Evolutionary conservation across 2,888 invertebrate species (phyloP).

Genomic region (Lasioglossum oenotherae): DNA sequence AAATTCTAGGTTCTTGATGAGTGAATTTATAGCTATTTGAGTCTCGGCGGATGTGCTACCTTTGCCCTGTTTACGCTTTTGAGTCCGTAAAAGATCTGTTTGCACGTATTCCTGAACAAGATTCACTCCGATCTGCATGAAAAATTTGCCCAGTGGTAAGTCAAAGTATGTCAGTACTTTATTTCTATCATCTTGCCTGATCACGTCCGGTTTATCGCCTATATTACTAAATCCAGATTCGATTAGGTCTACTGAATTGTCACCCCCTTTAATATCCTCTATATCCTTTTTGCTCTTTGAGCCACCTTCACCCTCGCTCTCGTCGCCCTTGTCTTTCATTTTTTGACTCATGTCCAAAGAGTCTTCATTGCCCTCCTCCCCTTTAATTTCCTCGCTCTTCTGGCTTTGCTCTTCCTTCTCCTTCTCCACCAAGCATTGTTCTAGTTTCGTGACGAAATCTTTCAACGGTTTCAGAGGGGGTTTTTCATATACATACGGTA

Average conservation of each 20-base stretch:
- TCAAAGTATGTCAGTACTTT: slow-evolving; percentile 92
- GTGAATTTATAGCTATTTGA: slow-evolving; percentile 91
- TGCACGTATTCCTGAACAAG: slow-evolving; percentile 97
- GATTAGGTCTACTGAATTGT: slow-evolving; percentile 70
- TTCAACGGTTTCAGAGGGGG: slow-evolving; percentile 92
- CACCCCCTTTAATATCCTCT: slow-evolving; percentile 82
- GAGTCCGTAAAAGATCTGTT: slow-evolving; percentile 94
- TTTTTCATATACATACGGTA: slow-evolving; percentile 96
- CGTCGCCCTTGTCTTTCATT: slow-evolving; percentile 81
- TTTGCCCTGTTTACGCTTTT: slow-evolving; percentile 92
- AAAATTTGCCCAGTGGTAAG: slow-evolving; percentile 94
- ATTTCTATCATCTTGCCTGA: slow-evolving; percentile 77
- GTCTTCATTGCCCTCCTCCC: slow-evolving; percentile 82
- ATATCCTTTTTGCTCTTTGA: slow-evolving; percentile 74
- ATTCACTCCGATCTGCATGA: slow-evolving; percentile 95
- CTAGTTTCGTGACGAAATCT: slow-evolving; percentile 89
- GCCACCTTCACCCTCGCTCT: slow-evolving; percentile 74
- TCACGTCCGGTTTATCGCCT: slow-evolving; percentile 67
- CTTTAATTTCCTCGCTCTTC: slow-evolving; percentile 81
- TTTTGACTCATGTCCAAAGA: slow-evolving; percentile 74
- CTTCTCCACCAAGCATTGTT: slow-evolving; percentile 87
- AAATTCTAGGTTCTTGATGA: slow-evolving; percentile 93
- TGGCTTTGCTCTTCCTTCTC: slow-evolving; percentile 86
- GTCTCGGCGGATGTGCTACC: slow-evolving; percentile 89
- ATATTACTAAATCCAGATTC: slow-evolving; percentile 67